Evolutionary conservation across 2,888 invertebrate genomes (phyloP).

Genomic region (Drosophila falleni): DNA sequence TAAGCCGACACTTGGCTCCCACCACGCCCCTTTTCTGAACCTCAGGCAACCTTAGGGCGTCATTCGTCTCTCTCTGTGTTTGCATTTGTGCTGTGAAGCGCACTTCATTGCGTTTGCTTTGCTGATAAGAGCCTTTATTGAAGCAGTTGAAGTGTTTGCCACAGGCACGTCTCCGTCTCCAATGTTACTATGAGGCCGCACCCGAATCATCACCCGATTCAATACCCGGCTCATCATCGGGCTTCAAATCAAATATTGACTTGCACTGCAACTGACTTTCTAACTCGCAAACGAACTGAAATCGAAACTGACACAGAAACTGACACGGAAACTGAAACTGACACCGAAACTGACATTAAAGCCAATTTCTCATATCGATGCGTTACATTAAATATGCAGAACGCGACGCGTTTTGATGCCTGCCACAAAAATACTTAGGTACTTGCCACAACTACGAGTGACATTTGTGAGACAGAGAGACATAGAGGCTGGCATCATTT

Average conservation of each 20-base stretch:
- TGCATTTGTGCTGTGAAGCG: slow-evolving; percentile 56
- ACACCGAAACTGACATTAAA: slow-evolving; percentile 40
- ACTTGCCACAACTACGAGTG: slow-evolving; percentile 13
- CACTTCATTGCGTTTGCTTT: slow-evolving; percentile 60
- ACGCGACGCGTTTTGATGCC: slow-evolving; percentile 3
- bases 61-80: slow-evolving; percentile 45
- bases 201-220: not conserved
- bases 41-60: not conserved
- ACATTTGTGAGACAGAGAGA: not conserved
- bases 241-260: slow-evolving; percentile 55
- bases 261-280: slow-evolving; percentile 38
- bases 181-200: slow-evolving; percentile 26
- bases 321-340: slow-evolving; percentile 6
- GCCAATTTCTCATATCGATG: slow-evolving; percentile 45
- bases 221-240: slow-evolving; percentile 1
- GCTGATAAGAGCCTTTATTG: slow-evolving; percentile 49
- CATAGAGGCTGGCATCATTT: slow-evolving; percentile 19
- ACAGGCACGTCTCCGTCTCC: slow-evolving; percentile 55
- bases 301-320: slow-evolving; percentile 1
- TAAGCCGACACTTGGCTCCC: slow-evolving; percentile 11
- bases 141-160: slow-evolving; percentile 62
- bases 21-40: not conserved
- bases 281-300: not conserved
- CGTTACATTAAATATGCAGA: slow-evolving; percentile 50
- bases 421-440: slow-evolving; percentile 21